Evolutionary conservation across 2,797 vertebrate genomes (phyloP).

Genomic region (Sus cebifrons): DNA sequence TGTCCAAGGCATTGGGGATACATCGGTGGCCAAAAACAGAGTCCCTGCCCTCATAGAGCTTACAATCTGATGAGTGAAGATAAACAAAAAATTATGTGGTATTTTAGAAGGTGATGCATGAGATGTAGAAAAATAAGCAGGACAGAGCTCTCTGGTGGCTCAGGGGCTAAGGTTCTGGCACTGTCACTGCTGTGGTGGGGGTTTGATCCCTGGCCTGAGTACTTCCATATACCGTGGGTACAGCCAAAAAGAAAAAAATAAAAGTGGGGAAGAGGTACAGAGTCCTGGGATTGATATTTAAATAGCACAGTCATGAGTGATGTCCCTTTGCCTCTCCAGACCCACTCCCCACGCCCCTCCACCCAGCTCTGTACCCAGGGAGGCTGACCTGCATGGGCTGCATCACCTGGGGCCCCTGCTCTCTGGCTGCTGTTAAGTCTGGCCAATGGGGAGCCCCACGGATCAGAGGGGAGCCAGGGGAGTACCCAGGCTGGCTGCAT

Average conservation of each 20-base stretch:
- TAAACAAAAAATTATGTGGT: background rate
- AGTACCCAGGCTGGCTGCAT: background rate
- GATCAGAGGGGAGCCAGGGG: background rate
- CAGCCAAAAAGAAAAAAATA: too few relatives aligned
- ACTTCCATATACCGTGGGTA: too few relatives aligned
- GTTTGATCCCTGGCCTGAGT: too few relatives aligned
- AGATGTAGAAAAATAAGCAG: background rate
- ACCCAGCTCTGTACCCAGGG: fast-evolving
- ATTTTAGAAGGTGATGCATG: background rate
- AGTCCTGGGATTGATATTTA: background rate
- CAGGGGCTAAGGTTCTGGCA: too few relatives aligned
- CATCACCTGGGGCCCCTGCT: background rate
- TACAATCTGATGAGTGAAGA: background rate
- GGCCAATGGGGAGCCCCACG: background rate
- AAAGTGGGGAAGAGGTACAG: background rate
- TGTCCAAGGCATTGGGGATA: background rate
- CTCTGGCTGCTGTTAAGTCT: background rate
- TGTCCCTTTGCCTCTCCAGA: background rate
- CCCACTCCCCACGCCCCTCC: background rate
- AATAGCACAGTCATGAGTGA: background rate
- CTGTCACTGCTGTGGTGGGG: too few relatives aligned
- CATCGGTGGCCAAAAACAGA: background rate
- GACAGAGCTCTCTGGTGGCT: too few relatives aligned
- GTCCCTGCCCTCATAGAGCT: background rate
- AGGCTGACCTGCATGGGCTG: background rate